phyloP scores from a whole-genome alignment of 1,140 invertebrate species.

The Papilio glaucus region DNA sequence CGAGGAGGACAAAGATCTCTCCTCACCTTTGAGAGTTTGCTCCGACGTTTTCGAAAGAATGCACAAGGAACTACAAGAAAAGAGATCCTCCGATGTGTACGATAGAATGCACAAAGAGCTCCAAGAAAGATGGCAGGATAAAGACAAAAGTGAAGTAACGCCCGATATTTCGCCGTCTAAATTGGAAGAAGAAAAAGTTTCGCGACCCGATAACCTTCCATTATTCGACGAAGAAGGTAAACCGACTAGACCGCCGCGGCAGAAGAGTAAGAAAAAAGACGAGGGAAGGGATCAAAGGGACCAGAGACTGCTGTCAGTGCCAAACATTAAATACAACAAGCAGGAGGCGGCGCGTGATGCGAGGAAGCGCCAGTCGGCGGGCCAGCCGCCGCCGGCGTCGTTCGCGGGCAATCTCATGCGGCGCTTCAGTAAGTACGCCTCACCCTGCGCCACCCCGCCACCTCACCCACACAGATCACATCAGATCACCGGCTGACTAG shows the following conservation, averaged over 20 bases:
- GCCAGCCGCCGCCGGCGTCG: slow-evolving; percentile 79
- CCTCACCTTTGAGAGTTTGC: slow-evolving; percentile 60
- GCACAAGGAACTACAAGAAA: slow-evolving; percentile 67
- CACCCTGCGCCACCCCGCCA: slow-evolving; percentile 46
- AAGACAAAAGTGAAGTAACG: slow-evolving; percentile 51
- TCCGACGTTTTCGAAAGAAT: slow-evolving; percentile 70
- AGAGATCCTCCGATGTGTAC: slow-evolving; percentile 64
- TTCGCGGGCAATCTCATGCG: slow-evolving; percentile 90
- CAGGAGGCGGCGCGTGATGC: slow-evolving; percentile 69
- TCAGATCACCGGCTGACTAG: slow-evolving; percentile 59
- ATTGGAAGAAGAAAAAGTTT: slow-evolving; percentile 64
- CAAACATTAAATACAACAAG: slow-evolving; percentile 88
- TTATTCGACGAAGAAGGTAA: slow-evolving; percentile 85
- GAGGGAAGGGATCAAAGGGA: slow-evolving; percentile 81
- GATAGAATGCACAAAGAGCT: slow-evolving; percentile 77
- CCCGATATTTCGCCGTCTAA: slow-evolving; percentile 61
- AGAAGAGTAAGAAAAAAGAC: slow-evolving; percentile 84
- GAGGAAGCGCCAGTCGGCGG: slow-evolving; percentile 73
- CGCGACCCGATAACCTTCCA: slow-evolving; percentile 86
- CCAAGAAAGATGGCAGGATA: slow-evolving; percentile 69
- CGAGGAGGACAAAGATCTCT: slow-evolving; percentile 51
- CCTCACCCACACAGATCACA: slow-evolving; percentile 54
- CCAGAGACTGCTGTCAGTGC: slow-evolving; percentile 89
- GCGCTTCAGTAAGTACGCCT: slow-evolving; percentile 92
- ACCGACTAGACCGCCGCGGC: slow-evolving; percentile 85